Evolutionary conservation across 1,140 invertebrate genomes (phyloP).

Genomic region (Sycobia sp.): DNA sequence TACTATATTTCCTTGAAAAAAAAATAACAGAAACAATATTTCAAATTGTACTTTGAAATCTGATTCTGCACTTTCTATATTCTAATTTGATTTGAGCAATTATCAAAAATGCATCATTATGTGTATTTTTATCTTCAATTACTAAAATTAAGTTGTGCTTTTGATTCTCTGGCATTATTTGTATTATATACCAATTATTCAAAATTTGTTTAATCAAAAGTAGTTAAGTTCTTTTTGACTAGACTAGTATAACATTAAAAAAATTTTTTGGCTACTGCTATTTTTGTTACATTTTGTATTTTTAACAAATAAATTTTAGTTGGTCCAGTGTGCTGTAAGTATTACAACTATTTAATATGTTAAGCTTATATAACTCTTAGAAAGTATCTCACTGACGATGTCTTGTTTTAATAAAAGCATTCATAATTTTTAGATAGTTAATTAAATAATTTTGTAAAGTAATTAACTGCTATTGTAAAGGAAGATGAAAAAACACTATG

Average conservation of each 20-base stretch:
- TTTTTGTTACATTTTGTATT: slow-evolving; percentile 19
- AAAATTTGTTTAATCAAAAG: slow-evolving; percentile 7
- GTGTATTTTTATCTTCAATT: not conserved
- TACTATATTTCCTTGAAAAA: not conserved
- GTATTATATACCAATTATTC: slow-evolving; percentile 1
- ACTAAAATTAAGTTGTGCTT: slow-evolving; percentile 13
- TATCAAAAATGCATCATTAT: slow-evolving; percentile 6
- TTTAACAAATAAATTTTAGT: slow-evolving; percentile 37
- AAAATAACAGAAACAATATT: slow-evolving; percentile 1
- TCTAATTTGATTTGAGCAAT: slow-evolving; percentile 18
- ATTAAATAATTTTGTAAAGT: slow-evolving; percentile 6
- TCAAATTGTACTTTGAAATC: slow-evolving; percentile 8
- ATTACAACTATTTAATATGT: slow-evolving; percentile 20
- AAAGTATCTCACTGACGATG: slow-evolving; percentile 43
- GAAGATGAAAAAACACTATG: not conserved
- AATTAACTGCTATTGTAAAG: slow-evolving; percentile 3
- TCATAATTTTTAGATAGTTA: slow-evolving; percentile 14
- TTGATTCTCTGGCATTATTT: slow-evolving; percentile 4
- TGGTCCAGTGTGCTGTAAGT: slow-evolving; percentile 39
- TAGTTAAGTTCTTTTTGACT: slow-evolving; percentile 41
- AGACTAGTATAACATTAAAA: slow-evolving; percentile 39
- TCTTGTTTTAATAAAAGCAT: slow-evolving; percentile 32
- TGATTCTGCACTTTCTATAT: slow-evolving; percentile 11
- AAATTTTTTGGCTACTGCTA: slow-evolving; percentile 24
- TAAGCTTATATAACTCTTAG: slow-evolving; percentile 35